Evolutionary conservation across 1,140 invertebrate species (phyloP).

Genomic region (Phymorhynchus buccinoides): DNA sequence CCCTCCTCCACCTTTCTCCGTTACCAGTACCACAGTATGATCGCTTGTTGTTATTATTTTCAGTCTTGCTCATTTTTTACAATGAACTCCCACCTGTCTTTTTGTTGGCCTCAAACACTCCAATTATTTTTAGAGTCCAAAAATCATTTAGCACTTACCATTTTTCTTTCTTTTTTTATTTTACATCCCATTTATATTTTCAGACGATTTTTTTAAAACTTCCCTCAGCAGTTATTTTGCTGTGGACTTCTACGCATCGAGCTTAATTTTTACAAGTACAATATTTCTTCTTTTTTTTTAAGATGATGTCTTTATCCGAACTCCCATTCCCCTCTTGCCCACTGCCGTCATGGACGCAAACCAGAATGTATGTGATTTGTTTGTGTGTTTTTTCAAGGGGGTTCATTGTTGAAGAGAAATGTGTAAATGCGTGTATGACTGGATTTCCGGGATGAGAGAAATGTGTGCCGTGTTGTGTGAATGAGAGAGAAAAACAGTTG

Average conservation of each 20-base stretch:
- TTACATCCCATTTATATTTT: not conserved
- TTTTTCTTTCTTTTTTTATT: not conserved
- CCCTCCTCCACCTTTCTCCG: no score
- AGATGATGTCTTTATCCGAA: not conserved
- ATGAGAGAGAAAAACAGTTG: not conserved
- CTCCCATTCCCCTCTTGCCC: not conserved
- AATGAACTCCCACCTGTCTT: not conserved
- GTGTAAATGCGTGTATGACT: not conserved
- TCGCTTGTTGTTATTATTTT: not conserved
- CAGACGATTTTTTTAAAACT: not conserved
- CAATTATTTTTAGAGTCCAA: not conserved
- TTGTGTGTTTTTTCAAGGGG: not conserved
- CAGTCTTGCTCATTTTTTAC: not conserved
- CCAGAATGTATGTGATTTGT: not conserved
- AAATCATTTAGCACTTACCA: not conserved
- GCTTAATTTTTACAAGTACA: not conserved
- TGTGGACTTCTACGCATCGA: not conserved
- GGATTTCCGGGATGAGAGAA: not conserved
- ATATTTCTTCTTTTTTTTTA: not conserved
- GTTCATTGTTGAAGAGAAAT: not conserved
- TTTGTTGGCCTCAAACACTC: not conserved
- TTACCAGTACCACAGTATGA: not conserved
- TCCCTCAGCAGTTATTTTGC: not conserved
- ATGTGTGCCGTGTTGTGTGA: not conserved
- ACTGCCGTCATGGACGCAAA: not conserved